Base-by-base conservation (phyloP, 2,797 vertebrate species). In the Meriones psammophilus region DNA sequence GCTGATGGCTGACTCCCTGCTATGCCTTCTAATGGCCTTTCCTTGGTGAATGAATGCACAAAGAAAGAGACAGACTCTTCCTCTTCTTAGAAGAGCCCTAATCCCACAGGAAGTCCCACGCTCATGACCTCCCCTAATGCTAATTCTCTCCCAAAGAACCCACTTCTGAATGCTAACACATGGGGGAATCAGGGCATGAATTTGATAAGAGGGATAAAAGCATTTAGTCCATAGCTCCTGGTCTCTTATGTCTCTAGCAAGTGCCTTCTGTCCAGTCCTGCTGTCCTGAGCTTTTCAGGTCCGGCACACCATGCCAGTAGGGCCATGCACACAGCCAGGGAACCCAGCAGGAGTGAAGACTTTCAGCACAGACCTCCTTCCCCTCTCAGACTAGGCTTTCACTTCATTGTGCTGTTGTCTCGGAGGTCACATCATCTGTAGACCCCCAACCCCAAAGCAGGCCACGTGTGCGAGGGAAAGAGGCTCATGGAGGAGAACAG, bases 381-480 rank as follows among this genome's bases (percentile, higher is more conserved):
- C 50, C 17, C 54, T 56, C 28, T 78, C 76, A 36, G 71, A 62
- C 12, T 77, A 2, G 0, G 9, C 10, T 88, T 94, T 79, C 91
- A 83, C 89, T 54, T 96, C 85, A 91, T 18, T n/a, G 3, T 85
- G 66, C 39, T 85, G 58, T 89, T 62, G 66, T 76, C 88, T 60
- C 62, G 42, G 39, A 28, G 42, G 71, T 10, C 60, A 93, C 80
- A 76, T 28, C 15, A 5, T 90, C 60, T 86, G 80, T 88, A 81
- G 81, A 91, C 28, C 10, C n/a, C 50, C 24, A 64, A 3, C 8
- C n/a, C 54, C 26, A 91, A 87, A 73, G 30, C 33, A 92, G 84
- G 73, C 22, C 73, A 4, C n/a, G 60, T 50, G 30, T 30, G 4
- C 87, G 20, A 88, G 68, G 30, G 39, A 10, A 14, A 91, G 3